These are phyloP conservation scores for Albula goreensis DNA, from an alignment of 2,113 vertebrate genomes.

Conservation along the genomic window DNA sequence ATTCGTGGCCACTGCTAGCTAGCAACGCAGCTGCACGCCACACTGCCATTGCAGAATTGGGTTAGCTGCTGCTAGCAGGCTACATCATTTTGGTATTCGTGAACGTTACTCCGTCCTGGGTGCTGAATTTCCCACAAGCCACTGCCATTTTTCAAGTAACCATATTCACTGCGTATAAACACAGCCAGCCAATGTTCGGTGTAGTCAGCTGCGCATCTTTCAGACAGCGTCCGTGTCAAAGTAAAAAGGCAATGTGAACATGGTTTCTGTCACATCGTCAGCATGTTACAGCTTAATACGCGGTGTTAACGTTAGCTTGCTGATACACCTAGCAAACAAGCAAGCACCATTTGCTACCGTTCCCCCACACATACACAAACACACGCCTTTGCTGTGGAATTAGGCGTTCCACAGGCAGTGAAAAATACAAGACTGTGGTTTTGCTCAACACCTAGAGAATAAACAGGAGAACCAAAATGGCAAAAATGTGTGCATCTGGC, in stretches of 20 bases:
- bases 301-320: neutral
- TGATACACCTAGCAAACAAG: neutral
- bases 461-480: neutral
- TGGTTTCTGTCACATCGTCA: neutral
- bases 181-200: neutral
- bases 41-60: neutral
- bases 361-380: neutral
- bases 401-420: neutral
- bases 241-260: neutral
- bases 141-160: slow-evolving; percentile 7
- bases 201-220: neutral
- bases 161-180: slow-evolving; percentile 19
- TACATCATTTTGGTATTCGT: neutral
- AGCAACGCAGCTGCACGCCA: neutral
- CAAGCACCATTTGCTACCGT: neutral
- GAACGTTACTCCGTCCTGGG: neutral
- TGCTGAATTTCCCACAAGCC: neutral
- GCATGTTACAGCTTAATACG: neutral
- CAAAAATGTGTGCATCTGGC: neutral
- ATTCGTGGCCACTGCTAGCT: neutral
- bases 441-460: neutral
- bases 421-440: neutral
- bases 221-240: neutral
- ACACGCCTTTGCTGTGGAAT: neutral
- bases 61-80: neutral